Percentiles rank a stretch among this genome's conserved stretches.
Conservation (phyloP, 1,140 invertebrate species). For the Aphelenchoides avenae region DNA sequence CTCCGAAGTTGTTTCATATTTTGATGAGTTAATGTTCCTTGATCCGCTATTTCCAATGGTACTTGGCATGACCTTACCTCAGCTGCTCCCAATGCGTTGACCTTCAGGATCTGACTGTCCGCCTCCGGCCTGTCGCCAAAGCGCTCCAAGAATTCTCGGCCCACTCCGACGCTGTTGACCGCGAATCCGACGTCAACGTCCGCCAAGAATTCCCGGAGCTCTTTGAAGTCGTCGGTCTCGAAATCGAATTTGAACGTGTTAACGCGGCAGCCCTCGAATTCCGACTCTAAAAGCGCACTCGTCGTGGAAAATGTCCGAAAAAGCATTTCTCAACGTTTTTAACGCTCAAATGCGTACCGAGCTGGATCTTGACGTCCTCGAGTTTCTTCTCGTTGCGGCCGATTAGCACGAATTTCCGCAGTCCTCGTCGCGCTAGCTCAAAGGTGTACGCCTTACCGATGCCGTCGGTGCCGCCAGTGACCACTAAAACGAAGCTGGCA, state of each 20-base stretch:
- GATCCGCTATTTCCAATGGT: too few relatives aligned
- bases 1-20: too few relatives aligned
- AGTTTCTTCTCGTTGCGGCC: conserved; percentile 40
- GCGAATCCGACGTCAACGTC: conserved; percentile 53
- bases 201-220: conserved; percentile 33
- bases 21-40: too few relatives aligned
- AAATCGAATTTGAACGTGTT: conserved; percentile 52
- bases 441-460: conserved; percentile 48
- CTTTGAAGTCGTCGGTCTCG: conserved; percentile 35
- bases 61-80: conserved; percentile 28
- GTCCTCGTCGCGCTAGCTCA: conserved; percentile 37
- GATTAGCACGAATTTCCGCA: conserved; percentile 44
- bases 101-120: conserved; percentile 47
- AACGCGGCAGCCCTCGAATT: conserved; percentile 33
- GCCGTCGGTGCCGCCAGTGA: conserved; percentile 44
- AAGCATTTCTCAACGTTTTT: conserved; percentile 1
- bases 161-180: conserved; percentile 58
- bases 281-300: conserved; percentile 40
- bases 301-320: too few relatives aligned
- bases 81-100: conserved; percentile 52
- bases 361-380: conserved; percentile 38
- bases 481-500: conserved; percentile 40
- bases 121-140: conserved; percentile 51
- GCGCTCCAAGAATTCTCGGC: conserved; percentile 49
- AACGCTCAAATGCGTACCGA: conserved; percentile 30